Base-by-base conservation (phyloP, 2,888 invertebrate genomes). In the Camptogramma bilineatum region DNA sequence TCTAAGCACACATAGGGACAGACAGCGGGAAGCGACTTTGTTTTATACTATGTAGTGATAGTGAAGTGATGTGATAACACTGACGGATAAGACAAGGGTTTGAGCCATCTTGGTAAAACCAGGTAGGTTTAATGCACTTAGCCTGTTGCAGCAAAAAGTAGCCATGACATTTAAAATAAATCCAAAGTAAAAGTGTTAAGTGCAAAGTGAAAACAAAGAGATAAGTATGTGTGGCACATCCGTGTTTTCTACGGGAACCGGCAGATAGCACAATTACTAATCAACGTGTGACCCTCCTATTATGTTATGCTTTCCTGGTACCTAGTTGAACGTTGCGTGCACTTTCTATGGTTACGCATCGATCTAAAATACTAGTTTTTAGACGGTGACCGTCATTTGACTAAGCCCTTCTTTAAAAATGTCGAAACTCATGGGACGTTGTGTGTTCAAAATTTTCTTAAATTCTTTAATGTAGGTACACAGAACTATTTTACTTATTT, bases 271-370 rank as follows among this genome's bases (percentile, higher is more conserved):
- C 87, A 86, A 86, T 86, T 81, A 80, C 74, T 76, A 78, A 81
- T 78, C 77, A 79, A 81, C 85, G 87, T 88, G 88, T 84, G 88
- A 88, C 28, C 87, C 62, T 63, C 80, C 79, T 81, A 83, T 79
- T 77, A 71, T 67, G 64, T 68, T 74, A 81, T 86, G 81, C 73
- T 81, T 86, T 84, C 88, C 87, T 87, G 79, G 85, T 87, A 85
- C 76, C 19, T 2, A 5, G 63, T 68, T 28, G 28, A 28, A 73
- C 66, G 73, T 76, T 67, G 73, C 66, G 73, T 75, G 74, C 81
- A 84, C 82, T 86, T 86, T 86, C 85, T 83, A 83, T 78, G 73
- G 69, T 68, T 5, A n/a, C 39, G 28, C 28, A 28, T 28, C 7
- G 28, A 28, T 28, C 7, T 28, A 28, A 28, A 28, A 4, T 28